Percentiles rank a stretch among this genome's conserved stretches.
Conservation (phyloP, 2,113 vertebrate genomes). For the Sinocyclocheilus anshuiensis region DNA sequence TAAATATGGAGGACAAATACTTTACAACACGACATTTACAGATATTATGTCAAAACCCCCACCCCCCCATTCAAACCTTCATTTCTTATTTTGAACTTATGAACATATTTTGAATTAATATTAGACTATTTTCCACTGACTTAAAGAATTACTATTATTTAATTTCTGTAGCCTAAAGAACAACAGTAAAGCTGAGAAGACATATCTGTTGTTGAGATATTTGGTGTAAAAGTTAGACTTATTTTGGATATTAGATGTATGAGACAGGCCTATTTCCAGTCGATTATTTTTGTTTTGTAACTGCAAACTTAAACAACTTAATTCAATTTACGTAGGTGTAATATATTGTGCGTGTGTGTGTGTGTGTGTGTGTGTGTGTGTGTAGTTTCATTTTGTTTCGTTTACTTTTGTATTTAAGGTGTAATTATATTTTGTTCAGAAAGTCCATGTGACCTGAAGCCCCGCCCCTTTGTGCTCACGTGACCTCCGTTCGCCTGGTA, state of each 20-base stretch:
- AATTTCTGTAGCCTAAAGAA: not conserved
- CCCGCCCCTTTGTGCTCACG: conserved; percentile 46
- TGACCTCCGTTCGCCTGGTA: conserved; percentile 69
- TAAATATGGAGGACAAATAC: not conserved
- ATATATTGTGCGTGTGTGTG: no score
- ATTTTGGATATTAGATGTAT: not conserved
- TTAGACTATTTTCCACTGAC: not conserved
- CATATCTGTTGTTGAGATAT: not conserved
- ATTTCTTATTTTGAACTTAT: not conserved
- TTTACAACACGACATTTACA: not conserved
- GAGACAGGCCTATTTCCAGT: not conserved
- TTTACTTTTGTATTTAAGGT: not conserved
- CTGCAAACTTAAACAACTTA: no score
- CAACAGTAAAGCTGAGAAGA: not conserved
- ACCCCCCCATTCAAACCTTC: not conserved
- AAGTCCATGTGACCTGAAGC: not conserved
- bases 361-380: no score
- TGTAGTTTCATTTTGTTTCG: not conserved
- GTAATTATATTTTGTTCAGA: no score
- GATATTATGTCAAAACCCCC: not conserved
- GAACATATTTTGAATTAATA: not conserved
- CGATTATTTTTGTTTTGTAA: no score
- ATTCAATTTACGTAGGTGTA: no score
- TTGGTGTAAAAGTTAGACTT: not conserved
- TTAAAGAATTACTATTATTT: not conserved